Base-by-base conservation (phyloP, 2,888 invertebrate genomes). In the Hirtodrosophila confusa region DNA sequence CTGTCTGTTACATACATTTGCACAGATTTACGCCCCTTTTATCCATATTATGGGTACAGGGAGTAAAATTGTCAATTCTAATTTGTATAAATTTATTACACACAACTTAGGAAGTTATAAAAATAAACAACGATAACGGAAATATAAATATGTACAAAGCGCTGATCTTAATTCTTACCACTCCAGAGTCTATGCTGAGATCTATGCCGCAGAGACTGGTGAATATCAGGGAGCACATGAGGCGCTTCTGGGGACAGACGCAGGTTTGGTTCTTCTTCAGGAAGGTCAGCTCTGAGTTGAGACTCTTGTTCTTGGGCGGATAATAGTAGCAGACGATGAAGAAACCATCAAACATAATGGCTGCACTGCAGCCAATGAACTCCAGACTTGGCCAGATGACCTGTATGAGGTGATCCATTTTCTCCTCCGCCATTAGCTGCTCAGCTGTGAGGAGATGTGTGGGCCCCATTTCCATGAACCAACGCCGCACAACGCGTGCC, bases 281-380 rank as follows among this genome's bases (percentile, higher is more conserved):
- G 9, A 33, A 44, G 1, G 60, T 60, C 0, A 72, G 6, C 1
- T 50, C 7, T 0, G 17, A 17, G 2, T 17, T 17, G 17, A 57
- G 12, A 3, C 7, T 36, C 0, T 3, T 2, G 1, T 51, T 48
- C 2, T 44, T 37, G 0, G 56, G 17, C 8, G 78, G 78, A 65
- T 65, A 78, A 5, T 78, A 78, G 12, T 78, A 78, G 33, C 78
- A 78, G 8, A 69, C 62, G 3, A 78, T 47, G 6, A 78, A 68
- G 37, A 69, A 47, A 3, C 77, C 75, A 3, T 75, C 31, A n/a
- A 72, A 67, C 77, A 78, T 78, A 3, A 56, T 69, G 0, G 78
- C 77, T 0, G 67, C 56, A 27, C 60, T 33, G 24, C 78, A 78
- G 9, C 78, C 78, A 11, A 78, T n/a, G 2, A 75, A 78, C 33